A percentile compares a stretch with the other conserved stretches of the same genome.
phyloP scores from a whole-genome alignment of 2,797 vertebrate genomes.

The Ptychadena robeensis region DNA sequence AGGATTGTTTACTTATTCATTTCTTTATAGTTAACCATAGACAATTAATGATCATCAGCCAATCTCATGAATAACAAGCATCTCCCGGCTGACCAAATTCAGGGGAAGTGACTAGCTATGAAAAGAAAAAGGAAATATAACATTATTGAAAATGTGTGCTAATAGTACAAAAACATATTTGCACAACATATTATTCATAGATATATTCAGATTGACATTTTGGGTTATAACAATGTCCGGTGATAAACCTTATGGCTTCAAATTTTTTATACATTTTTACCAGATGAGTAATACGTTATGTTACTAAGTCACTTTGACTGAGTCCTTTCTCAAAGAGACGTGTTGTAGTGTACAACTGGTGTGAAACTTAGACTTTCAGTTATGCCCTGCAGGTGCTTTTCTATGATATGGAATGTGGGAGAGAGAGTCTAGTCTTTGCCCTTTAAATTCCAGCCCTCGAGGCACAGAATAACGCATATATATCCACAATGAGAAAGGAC shows the following conservation, averaged over 20 bases:
- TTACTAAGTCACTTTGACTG: neutral
- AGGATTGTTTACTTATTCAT: neutral
- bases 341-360: neutral
- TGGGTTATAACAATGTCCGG: neutral
- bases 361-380: constrained; percentile 52
- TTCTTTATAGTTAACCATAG: neutral
- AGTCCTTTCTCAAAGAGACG: constrained; percentile 30
- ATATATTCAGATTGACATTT: neutral
- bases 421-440: constrained; percentile 44
- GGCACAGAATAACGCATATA: constrained; percentile 12
- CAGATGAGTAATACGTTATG: neutral
- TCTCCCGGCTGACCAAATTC: no score
- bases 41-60: neutral
- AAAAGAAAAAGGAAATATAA: neutral
- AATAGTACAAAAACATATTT: neutral
- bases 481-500: constrained; percentile 14
- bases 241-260: neutral
- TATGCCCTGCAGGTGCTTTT: constrained; percentile 54
- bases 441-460: constrained; percentile 54
- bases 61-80: neutral
- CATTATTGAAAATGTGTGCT: neutral
- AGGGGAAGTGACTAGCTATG: neutral
- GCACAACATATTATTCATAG: neutral
- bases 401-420: constrained; percentile 44
- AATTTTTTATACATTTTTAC: neutral